Evolutionary conservation across 2,888 invertebrate species (phyloP).

Genomic region (Mimachlamys varia): DNA sequence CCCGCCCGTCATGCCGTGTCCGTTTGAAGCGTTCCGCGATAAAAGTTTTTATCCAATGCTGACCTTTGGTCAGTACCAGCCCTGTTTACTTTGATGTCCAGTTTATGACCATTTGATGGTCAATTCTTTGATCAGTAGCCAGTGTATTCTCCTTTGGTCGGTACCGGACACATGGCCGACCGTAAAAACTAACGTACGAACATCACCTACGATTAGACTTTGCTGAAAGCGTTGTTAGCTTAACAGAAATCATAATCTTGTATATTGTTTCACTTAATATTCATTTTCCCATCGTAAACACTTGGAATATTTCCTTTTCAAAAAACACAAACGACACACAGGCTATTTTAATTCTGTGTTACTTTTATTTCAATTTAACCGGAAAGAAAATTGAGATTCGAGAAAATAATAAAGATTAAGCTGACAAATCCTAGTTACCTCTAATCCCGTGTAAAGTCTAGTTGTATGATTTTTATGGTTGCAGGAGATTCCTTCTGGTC

Average conservation of each 20-base stretch:
- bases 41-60: background rate
- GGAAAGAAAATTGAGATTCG: too few species aligned
- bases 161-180: background rate
- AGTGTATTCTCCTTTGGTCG: conserved; percentile 7
- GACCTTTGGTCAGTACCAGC: background rate
- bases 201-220: too few species aligned
- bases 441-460: background rate
- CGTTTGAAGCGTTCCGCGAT: background rate
- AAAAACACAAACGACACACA: too few species aligned
- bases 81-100: conserved; percentile 4
- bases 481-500: background rate
- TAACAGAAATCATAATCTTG: background rate
- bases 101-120: background rate
- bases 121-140: conserved; percentile 27
- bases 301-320: too few species aligned
- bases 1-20: background rate
- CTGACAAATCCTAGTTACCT: background rate
- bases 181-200: conserved; percentile 20
- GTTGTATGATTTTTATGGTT: conserved; percentile 21
- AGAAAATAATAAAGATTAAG: background rate
- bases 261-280: too few species aligned
- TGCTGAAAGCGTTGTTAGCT: too few species aligned
- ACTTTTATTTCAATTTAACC: too few species aligned
- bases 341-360: too few species aligned
- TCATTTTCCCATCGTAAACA: too few species aligned